Conservation (phyloP, 2,888 invertebrate genomes). For the Stenoptilia bipunctidactyla region DNA sequence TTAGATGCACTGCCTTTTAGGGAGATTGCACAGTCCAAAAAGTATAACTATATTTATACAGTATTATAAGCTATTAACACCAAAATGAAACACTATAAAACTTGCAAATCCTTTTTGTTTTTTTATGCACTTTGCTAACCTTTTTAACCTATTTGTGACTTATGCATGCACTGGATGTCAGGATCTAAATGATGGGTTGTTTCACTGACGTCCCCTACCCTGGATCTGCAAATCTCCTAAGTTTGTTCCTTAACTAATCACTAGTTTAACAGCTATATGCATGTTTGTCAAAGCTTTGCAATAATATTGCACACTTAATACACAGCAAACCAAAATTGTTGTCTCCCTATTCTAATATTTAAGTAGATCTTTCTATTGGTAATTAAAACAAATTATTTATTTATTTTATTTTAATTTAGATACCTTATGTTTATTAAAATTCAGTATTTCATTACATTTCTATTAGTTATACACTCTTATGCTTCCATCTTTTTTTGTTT, state of each 20-base stretch:
- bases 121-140: constrained; percentile 45
- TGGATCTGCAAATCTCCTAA: background rate
- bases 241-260: background rate
- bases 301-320: too few relatives aligned
- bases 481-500: too few relatives aligned
- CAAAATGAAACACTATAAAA: background rate
- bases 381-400: too few relatives aligned
- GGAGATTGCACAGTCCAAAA: background rate
- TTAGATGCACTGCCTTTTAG: background rate
- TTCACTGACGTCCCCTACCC: constrained; percentile 38
- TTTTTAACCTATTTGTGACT: constrained; percentile 45
- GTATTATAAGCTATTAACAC: background rate
- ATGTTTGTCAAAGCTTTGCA: too few relatives aligned
- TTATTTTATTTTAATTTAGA: too few relatives aligned
- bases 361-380: too few relatives aligned
- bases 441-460: too few relatives aligned
- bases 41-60: background rate
- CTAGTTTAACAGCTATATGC: too few relatives aligned
- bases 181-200: constrained; percentile 66
- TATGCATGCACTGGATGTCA: constrained; percentile 60
- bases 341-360: too few relatives aligned
- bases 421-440: too few relatives aligned
- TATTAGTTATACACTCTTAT: too few relatives aligned
- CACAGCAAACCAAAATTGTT: too few relatives aligned
- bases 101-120: constrained; percentile 8